Evolutionary conservation across 2,797 vertebrate species (phyloP).

Genomic region (Amazona ochrocephala): DNA sequence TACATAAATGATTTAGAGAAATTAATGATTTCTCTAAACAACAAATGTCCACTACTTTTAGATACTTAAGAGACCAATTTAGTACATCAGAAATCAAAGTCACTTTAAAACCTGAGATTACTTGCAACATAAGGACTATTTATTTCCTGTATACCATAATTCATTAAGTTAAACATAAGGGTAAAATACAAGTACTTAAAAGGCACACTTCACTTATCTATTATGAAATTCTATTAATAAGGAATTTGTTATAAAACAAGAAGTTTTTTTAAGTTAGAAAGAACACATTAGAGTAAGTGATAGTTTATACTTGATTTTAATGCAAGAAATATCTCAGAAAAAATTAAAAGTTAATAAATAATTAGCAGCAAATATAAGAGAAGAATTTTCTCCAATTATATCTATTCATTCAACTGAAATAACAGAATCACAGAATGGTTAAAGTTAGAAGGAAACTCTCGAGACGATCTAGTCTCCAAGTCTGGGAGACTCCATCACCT

Average conservation of each 20-base stretch:
- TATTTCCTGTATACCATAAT: slow-evolving; percentile 56
- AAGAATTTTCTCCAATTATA: neutral
- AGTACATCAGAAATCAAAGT: slow-evolving; percentile 71
- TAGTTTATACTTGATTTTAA: neutral
- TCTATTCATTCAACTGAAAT: neutral
- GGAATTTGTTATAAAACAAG: neutral
- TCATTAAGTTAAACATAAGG: slow-evolving; percentile 60
- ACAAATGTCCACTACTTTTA: slow-evolving; percentile 67
- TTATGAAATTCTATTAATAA: neutral
- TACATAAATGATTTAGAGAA: neutral
- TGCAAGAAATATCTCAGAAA: neutral
- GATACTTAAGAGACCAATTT: slow-evolving; percentile 68
- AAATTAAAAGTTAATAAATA: neutral
- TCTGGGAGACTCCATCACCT: neutral
- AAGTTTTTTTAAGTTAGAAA: slow-evolving; percentile 17
- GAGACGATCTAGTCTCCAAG: neutral
- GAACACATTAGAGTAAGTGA: neutral
- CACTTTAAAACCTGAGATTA: slow-evolving; percentile 66
- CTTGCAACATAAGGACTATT: slow-evolving; percentile 66
- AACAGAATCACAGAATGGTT: neutral
- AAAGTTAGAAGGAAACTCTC: neutral
- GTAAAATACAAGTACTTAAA: slow-evolving; percentile 63
- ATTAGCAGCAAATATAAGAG: neutral
- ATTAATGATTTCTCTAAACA: slow-evolving; percentile 52
- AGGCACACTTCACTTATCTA: slow-evolving; percentile 27